Evolutionary conservation across 2,888 invertebrate genomes (phyloP).

Genomic region (Lottia scabra): DNA sequence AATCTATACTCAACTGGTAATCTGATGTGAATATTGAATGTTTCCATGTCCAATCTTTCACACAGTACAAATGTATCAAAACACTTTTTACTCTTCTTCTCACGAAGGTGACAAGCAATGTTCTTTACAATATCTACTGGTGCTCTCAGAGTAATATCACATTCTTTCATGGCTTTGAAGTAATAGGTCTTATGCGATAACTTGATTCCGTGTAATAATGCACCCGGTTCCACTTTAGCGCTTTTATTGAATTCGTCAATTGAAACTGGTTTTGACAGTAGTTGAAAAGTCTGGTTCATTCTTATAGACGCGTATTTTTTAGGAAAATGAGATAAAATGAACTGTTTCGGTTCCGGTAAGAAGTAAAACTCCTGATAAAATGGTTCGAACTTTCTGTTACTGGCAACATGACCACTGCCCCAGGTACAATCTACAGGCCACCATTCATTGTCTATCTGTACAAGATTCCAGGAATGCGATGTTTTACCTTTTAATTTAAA

Average conservation of each 20-base stretch:
- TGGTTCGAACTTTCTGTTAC: constrained; percentile 8
- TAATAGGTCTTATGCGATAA: constrained; percentile 1
- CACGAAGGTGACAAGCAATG: constrained; percentile 4
- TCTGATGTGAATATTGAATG: constrained; percentile 6
- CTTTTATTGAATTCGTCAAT: constrained; percentile 19
- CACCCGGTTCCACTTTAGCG: not conserved
- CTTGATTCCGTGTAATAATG: not conserved
- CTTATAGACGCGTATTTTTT: constrained; percentile 36
- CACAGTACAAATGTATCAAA: not conserved
- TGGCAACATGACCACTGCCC: constrained; percentile 35
- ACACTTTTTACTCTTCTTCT: not conserved
- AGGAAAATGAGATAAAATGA: constrained; percentile 47
- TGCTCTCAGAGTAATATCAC: constrained; percentile 1
- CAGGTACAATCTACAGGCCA: constrained; percentile 39
- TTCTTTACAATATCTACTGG: not conserved
- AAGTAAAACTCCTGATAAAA: constrained; percentile 52
- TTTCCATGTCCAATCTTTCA: not conserved
- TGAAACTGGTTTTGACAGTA: constrained; percentile 41
- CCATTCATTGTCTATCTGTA: constrained; percentile 43
- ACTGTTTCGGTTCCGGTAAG: constrained; percentile 49
- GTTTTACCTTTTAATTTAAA: constrained; percentile 24
- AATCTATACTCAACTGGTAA: not conserved
- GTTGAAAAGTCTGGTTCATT: constrained; percentile 42
- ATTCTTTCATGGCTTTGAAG: not conserved
- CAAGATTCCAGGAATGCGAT: constrained; percentile 44